Percentiles rank a stretch among this genome's conserved stretches.
Conservation (phyloP, 2,113 vertebrate species). For the Montifringilla adamsi region DNA sequence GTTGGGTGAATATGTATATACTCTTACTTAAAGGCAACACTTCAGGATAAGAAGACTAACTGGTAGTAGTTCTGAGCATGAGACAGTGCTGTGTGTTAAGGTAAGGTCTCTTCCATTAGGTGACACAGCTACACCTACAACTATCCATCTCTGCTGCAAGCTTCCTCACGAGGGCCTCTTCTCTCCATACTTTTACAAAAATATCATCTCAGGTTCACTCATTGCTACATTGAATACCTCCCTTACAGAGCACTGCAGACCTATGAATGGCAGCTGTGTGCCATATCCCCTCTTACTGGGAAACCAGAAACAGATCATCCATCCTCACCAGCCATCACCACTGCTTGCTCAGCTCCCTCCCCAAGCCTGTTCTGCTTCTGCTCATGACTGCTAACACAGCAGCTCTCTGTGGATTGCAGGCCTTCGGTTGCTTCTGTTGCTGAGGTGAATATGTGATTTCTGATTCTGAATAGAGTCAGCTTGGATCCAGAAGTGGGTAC, state of each 20-base stretch:
- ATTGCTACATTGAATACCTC: background rate
- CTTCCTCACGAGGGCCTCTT: background rate
- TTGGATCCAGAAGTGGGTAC: background rate
- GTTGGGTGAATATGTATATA: background rate
- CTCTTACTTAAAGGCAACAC: background rate
- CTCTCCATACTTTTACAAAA: background rate
- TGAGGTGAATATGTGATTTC: background rate
- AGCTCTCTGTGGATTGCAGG: background rate
- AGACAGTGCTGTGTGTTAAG: background rate
- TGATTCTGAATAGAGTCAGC: background rate
- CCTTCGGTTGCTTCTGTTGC: background rate
- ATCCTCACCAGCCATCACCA: no score
- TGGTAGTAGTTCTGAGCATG: background rate
- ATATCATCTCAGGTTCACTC: accelerated
- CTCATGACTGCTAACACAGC: background rate
- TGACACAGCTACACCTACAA: background rate
- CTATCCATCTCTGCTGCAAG: background rate
- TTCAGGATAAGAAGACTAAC: background rate
- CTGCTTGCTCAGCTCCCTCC: background rate
- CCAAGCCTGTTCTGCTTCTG: background rate
- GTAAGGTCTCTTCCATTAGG: background rate
- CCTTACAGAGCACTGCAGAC: background rate
- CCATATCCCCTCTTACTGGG: background rate
- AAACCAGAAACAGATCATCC: background rate
- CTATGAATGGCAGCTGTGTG: background rate